Evolutionary conservation across 2,888 invertebrate species (phyloP).

Genomic region (Gibbula magus): DNA sequence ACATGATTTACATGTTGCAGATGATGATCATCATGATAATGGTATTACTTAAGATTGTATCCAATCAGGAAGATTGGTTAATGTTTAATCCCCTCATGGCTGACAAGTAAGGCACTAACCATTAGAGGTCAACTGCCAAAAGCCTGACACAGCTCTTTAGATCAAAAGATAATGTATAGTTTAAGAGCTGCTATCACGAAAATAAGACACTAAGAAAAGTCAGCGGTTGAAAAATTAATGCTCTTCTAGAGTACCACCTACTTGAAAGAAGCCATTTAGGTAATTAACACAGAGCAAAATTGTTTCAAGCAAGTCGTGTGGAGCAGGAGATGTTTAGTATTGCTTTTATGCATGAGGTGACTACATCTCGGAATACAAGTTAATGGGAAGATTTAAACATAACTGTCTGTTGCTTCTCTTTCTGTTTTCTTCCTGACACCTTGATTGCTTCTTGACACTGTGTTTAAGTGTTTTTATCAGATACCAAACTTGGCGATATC

Average conservation of each 20-base stretch:
- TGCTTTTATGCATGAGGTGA: slow-evolving; percentile 10
- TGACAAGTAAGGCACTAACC: no score
- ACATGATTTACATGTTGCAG: no score
- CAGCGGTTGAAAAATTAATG: background rate
- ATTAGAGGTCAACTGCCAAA: no score
- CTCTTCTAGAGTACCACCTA: background rate
- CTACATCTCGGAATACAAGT: background rate
- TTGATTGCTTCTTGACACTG: slow-evolving; percentile 5
- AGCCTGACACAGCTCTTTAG: background rate
- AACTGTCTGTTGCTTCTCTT: background rate
- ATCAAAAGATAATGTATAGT: slow-evolving; percentile 8
- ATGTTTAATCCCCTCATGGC: no score
- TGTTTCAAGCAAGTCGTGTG: background rate
- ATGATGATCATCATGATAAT: no score
- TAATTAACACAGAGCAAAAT: slow-evolving; percentile 7
- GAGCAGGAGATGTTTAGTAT: background rate
- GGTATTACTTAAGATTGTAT: no score
- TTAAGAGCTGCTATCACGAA: slow-evolving; percentile 2
- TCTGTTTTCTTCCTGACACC: background rate
- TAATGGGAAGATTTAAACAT: background rate
- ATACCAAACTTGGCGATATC: background rate
- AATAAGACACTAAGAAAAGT: background rate
- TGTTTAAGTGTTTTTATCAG: background rate
- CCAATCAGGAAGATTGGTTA: no score
- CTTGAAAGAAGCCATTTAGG: background rate